Percentiles rank a stretch among this genome's conserved stretches.
Evolutionary conservation across 2,888 invertebrate genomes (phyloP).

Genomic region (Cecidostiba fungosa): DNA sequence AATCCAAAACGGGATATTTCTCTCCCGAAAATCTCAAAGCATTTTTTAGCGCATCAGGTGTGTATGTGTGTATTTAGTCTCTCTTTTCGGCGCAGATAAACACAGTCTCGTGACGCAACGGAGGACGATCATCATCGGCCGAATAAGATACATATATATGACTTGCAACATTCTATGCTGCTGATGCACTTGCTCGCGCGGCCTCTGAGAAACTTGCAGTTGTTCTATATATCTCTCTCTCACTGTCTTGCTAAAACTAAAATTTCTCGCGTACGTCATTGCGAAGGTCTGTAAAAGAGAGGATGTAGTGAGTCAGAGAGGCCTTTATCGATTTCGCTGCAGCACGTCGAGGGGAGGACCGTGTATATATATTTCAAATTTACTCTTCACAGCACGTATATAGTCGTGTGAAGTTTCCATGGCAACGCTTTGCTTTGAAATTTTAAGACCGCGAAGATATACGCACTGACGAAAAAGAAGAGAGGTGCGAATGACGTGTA

Average conservation of each 20-base stretch:
- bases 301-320: not conserved
- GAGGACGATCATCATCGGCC: not conserved
- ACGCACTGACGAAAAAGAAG: too few species aligned
- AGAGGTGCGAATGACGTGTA: not conserved
- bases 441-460: too few species aligned
- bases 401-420: too few species aligned
- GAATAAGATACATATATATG: not conserved
- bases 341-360: too few species aligned
- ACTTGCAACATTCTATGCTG: not conserved
- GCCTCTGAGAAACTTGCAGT: too few species aligned
- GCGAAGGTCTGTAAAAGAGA: not conserved
- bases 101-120: not conserved
- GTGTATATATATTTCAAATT: not conserved
- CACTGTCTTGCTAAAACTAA: not conserved
- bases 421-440: too few species aligned
- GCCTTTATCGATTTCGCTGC: not conserved
- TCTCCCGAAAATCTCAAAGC: too few species aligned
- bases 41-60: too few species aligned
- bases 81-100: not conserved
- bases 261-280: not conserved
- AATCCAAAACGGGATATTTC: constrained; percentile 34
- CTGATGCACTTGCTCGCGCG: not conserved
- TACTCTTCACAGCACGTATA: not conserved
- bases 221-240: too few species aligned
- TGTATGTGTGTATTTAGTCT: not conserved